A percentile compares a stretch with the other conserved stretches of the same genome.
These are phyloP conservation scores for Gobius niger DNA, from an alignment of 2,113 vertebrate genomes.

Conservation along the genomic window DNA sequence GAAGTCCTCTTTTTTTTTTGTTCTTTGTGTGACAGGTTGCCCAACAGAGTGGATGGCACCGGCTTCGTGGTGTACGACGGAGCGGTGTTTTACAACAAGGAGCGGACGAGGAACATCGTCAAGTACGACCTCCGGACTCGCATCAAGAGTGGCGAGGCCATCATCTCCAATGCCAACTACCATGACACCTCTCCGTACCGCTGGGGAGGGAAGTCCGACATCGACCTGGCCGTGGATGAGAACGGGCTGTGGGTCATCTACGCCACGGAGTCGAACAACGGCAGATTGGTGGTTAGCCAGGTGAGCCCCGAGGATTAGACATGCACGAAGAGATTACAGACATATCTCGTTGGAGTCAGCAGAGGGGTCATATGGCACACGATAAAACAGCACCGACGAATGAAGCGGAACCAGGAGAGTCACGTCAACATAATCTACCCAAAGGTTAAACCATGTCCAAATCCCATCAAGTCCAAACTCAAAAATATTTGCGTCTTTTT, in stretches of 20 bases:
- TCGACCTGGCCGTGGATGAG: constrained; percentile 93
- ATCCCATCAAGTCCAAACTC: constrained; percentile 37
- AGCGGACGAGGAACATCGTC: constrained; percentile 92
- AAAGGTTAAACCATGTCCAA: constrained; percentile 28
- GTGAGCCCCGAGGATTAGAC: constrained; percentile 67
- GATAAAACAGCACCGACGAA: constrained; percentile 28
- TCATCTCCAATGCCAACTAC: constrained; percentile 92
- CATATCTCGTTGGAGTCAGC: constrained; percentile 42
- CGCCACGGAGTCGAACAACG: constrained; percentile 89
- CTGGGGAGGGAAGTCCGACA: constrained; percentile 94
- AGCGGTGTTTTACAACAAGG: constrained; percentile 96
- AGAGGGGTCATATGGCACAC: constrained; percentile 36
- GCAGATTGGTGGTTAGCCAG: constrained; percentile 89
- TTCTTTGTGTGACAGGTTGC: constrained; percentile 74
- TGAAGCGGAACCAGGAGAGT: constrained; percentile 20
- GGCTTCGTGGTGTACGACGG: constrained; percentile 95
- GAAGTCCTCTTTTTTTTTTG: neutral
- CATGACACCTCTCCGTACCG: constrained; percentile 94
- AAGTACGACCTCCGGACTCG: constrained; percentile 92
- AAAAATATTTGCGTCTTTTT: constrained; percentile 37
- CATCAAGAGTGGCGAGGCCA: constrained; percentile 94
- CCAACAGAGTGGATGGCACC: constrained; percentile 91
- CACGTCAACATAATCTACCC: constrained; percentile 16
- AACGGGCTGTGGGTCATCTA: constrained; percentile 95
- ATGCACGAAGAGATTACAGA: constrained; percentile 46